phyloP scores from a whole-genome alignment of 2,797 vertebrate species.

The Diplodus puntazzo region DNA sequence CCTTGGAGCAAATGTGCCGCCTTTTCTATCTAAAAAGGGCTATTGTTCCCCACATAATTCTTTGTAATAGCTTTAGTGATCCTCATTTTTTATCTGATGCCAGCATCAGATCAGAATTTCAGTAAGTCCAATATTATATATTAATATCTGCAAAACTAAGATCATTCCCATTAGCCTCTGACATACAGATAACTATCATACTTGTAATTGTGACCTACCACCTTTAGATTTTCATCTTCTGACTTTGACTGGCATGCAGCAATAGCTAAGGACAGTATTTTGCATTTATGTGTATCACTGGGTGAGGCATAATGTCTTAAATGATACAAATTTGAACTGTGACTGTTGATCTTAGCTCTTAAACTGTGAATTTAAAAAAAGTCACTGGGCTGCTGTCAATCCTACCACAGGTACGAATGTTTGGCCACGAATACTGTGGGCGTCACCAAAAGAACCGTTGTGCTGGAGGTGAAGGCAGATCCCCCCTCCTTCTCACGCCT shows the following conservation, averaged over 20 bases:
- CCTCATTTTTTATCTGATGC: neutral
- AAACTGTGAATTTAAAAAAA: neutral
- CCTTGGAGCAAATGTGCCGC: no score
- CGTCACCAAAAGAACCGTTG: conserved; percentile 78
- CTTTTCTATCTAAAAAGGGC: no score
- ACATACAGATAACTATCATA: neutral
- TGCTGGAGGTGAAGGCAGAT: conserved; percentile 79
- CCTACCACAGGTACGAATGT: conserved; percentile 81
- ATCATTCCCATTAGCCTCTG: neutral
- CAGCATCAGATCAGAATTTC: neutral
- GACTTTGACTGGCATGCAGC: conserved; percentile 1
- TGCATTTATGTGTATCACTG: neutral
- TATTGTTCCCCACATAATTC: neutral
- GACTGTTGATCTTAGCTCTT: neutral
- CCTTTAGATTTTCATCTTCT: neutral
- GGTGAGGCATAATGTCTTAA: neutral
- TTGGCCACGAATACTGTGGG: conserved; percentile 84
- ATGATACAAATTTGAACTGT: neutral
- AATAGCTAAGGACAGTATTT: no score
- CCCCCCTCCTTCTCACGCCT: conserved; percentile 43
- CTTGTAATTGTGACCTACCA: neutral
- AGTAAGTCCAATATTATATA: no score
- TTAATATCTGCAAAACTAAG: neutral
- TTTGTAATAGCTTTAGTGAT: no score
- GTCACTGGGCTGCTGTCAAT: conserved; percentile 10